phyloP scores from a whole-genome alignment of 2,113 vertebrate genomes.

The Hepsetus odoe region DNA sequence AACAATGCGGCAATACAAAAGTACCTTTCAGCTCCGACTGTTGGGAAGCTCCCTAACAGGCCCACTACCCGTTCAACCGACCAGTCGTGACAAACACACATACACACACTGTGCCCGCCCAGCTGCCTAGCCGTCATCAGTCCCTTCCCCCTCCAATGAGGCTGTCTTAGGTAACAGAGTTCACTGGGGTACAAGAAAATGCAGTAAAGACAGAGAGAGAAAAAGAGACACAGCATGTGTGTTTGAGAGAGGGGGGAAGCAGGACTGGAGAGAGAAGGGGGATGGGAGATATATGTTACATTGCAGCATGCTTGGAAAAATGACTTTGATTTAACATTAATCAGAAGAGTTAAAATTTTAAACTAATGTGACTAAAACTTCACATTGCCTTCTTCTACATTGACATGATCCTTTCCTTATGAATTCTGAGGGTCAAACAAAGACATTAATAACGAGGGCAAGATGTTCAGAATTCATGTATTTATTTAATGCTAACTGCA shows the following conservation, averaged over 20 bases:
- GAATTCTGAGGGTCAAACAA: too few species aligned
- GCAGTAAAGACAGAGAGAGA: conserved; percentile 19
- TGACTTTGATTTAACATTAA: too few species aligned
- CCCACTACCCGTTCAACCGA: neutral
- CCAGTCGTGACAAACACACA: conserved; percentile 11
- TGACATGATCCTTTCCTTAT: too few species aligned
- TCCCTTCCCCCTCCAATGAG: neutral
- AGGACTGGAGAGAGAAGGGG: neutral
- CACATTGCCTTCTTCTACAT: too few species aligned
- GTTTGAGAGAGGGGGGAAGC: neutral
- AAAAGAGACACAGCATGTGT: neutral
- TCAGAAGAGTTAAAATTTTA: too few species aligned
- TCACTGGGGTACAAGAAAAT: conserved; percentile 11
- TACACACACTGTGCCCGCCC: neutral
- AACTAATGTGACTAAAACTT: too few species aligned
- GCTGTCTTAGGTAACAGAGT: conserved; percentile 42
- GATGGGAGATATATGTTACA: neutral
- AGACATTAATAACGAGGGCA: too few species aligned
- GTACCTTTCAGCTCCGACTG: neutral
- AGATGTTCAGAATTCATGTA: too few species aligned
- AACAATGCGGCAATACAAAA: conserved; percentile 28
- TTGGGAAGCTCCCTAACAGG: neutral
- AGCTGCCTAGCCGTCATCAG: neutral
- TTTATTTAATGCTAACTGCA: too few species aligned
- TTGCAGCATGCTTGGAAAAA: neutral